Evolutionary conservation across 1,140 invertebrate species (phyloP), one percentile per base, ranked within the genome.

Genomic region (Sycophaga agraensis): DNA sequence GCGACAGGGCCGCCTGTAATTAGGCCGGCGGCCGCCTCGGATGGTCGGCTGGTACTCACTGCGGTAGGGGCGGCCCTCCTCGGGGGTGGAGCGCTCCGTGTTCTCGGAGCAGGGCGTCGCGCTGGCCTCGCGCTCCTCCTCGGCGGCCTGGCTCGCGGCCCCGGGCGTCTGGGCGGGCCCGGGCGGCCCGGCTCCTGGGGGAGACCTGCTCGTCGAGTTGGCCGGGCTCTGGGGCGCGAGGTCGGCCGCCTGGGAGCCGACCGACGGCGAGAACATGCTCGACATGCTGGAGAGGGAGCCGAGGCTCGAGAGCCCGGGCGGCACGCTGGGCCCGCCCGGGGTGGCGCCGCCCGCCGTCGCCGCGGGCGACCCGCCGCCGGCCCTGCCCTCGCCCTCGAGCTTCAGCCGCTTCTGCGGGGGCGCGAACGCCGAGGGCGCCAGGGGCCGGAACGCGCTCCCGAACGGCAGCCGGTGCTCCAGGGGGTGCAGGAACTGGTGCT

Each of bases 341-440:
- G 31, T 12, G 8, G 28, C 35, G 9, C 16, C 28, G 5, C 77
- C 49, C 21, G 67, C 31, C 5, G 31, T 12, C 6, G 28, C 35
- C n/a, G 26, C 28, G 5, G 28, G 5, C 28, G 28, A n/a, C n/a
- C 28, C 28, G 28, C 28, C 28, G 28, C 28, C 48, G 4, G 39
- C 55, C 22, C 66, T 56, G 40, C 66, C 68, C 56, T 72, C 75
- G 57, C 79, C 77, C 59, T 83, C 82, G 53, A 83, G 75, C 66
- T 84, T 83, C 21, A 82, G 70, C 66, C 82, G 82, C 77, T 84
- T 84, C 54, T 75, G 78, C 26, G 81, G 81, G n/a, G 82, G 82
- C 28, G 82, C 81, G 66, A 84, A 85, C 16, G 83, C 83, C 45
- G 81, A 85, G 12, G 84, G 81, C 28, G 73, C 80, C 68, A 78